Conservation (phyloP, 2,113 vertebrate genomes). For the Passer montanus region DNA sequence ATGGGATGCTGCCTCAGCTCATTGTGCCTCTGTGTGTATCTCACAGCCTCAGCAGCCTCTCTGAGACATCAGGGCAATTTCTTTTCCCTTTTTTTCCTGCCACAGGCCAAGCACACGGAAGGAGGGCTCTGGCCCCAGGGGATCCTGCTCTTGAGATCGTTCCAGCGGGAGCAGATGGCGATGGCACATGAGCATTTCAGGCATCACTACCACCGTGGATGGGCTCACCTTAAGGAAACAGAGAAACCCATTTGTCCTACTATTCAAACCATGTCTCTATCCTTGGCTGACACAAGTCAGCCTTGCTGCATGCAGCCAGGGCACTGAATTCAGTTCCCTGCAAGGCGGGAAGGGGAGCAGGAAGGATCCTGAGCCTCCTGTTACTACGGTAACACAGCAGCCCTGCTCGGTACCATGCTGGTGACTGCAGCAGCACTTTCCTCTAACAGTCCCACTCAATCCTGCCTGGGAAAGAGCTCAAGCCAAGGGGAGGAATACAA, state of each 20-base stretch:
- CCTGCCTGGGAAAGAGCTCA: not conserved
- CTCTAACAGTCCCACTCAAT: not conserved
- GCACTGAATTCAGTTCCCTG: not conserved
- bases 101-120: not conserved
- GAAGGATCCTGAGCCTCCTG: not conserved
- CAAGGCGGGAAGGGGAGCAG: not conserved
- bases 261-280: not conserved
- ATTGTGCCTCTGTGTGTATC: accelerated
- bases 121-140: not conserved
- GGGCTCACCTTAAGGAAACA: constrained; percentile 39
- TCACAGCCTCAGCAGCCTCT: not conserved
- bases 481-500: not conserved
- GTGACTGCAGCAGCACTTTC: not conserved
- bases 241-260: constrained; percentile 40
- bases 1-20: not conserved
- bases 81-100: not conserved
- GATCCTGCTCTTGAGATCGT: not conserved
- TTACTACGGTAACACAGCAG: not conserved
- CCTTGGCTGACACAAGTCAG: not conserved
- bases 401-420: not conserved
- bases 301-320: accelerated
- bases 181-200: not conserved
- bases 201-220: not conserved
- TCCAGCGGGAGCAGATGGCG: constrained; percentile 43
- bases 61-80: not conserved